Evolutionary conservation across 2,113 vertebrate species (phyloP), one percentile per base, ranked within the genome.

Genomic region (Colaptes auratus): DNA sequence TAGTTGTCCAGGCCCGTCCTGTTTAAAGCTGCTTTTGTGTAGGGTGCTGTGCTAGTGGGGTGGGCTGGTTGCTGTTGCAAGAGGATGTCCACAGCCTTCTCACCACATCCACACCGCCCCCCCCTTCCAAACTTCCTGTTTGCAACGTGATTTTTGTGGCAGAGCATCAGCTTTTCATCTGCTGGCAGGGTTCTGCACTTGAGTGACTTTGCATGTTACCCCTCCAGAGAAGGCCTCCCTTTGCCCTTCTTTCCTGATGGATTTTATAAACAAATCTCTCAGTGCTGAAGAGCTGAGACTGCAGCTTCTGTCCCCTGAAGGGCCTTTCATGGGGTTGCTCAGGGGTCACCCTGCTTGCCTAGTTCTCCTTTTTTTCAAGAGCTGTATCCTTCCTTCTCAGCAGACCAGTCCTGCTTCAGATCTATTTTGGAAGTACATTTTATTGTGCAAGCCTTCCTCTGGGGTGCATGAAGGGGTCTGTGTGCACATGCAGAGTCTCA

Each of bases 221-320:
- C 27, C 55, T 65, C 33, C 12, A 42, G 16, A 74, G 55, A 86
- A 77, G 9, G 15, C 9, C 16, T 31, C 6, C 86, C 61, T 70
- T 74, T 81, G 70, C 21, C 33, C 28, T 31, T 64, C 17, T 58
- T 15, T 12, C 42, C 12, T 0, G 0, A 7, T 4, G 15, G 56
- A 60, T 59, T 81, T 88, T 74, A 78, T 66, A 90, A 93, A 60
- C n/a, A 82, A 28, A 82, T 20, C 33, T 78, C 10, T 79, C 16
- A 33, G 25, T 31, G 42, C 35, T 33, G 30, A 91, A 79, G 28
- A 84, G 13, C 35, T 70, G 52, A 67, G 31, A 18, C 13, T 75
- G 24, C 30, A 82, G 23, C 17, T 71, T 82, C 66, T 69, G 53
- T n/a, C 12, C n/a, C 48, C 48, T 80, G 42, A 90, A 90, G 31